phyloP scores from a whole-genome alignment of 2,113 vertebrate species.

The Oreocharis arfaki region DNA sequence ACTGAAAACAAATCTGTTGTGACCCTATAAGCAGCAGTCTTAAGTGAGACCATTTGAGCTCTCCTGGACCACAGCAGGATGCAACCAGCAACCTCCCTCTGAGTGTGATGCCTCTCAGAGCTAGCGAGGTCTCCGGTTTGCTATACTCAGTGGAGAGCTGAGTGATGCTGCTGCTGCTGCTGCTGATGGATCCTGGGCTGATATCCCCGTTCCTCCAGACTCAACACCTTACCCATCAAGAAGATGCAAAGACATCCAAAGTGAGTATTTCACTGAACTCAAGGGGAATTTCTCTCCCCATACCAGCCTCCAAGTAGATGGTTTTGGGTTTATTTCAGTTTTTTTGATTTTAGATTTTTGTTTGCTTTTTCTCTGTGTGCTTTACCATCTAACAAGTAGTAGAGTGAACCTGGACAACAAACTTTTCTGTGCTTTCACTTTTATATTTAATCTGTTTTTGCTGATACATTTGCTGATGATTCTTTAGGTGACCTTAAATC shows the following conservation, averaged over 20 bases:
- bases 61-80: neutral
- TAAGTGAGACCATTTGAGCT: neutral
- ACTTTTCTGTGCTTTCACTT: neutral
- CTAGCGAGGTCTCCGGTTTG: neutral
- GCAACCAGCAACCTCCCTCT: neutral
- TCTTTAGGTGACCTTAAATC: neutral
- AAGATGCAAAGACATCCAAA: neutral
- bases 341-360: neutral
- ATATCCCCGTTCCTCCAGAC: neutral
- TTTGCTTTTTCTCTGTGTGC: neutral
- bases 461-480: neutral
- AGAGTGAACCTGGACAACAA: neutral
- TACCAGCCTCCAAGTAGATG: neutral
- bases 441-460: neutral
- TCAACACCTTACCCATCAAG: neutral
- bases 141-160: neutral
- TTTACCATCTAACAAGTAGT: neutral
- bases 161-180: neutral
- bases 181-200: neutral
- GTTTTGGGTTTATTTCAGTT: neutral
- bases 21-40: neutral
- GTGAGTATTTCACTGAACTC: neutral
- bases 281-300: neutral
- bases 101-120: fast-evolving
- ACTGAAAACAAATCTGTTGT: neutral